A percentile compares a stretch with the other conserved stretches of the same genome.
These are phyloP conservation scores for Boloria selene DNA, from an alignment of 2,888 invertebrate species.

Conservation along the genomic window DNA sequence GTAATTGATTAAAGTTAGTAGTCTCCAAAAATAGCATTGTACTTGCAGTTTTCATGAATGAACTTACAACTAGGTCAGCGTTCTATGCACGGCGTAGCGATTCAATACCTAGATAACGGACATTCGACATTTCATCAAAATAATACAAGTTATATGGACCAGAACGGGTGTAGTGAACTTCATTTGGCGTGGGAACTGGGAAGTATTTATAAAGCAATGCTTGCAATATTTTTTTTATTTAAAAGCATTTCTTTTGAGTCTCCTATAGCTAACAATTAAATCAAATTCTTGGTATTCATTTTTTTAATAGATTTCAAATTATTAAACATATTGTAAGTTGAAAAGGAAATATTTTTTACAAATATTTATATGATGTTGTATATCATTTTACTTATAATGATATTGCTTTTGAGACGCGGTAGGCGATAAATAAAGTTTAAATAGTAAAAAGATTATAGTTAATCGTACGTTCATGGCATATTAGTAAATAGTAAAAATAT, in stretches of 20 bases:
- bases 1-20: background rate
- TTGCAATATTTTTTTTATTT: too few species aligned
- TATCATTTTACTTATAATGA: too few species aligned
- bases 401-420: too few species aligned
- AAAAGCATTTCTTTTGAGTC: too few species aligned
- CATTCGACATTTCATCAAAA: constrained; percentile 33
- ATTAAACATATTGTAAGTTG: too few species aligned
- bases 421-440: too few species aligned
- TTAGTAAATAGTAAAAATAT: background rate
- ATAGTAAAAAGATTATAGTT: background rate
- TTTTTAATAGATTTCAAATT: too few species aligned
- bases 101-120: constrained; percentile 29
- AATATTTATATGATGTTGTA: too few species aligned
- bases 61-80: constrained; percentile 53
- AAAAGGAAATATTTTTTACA: too few species aligned
- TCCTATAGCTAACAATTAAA: too few species aligned
- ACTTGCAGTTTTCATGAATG: constrained; percentile 44
- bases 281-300: too few species aligned
- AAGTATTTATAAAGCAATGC: too few species aligned
- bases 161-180: constrained; percentile 47
- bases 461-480: background rate
- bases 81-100: constrained; percentile 25
- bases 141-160: constrained; percentile 52
- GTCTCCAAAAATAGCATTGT: constrained; percentile 20
- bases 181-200: constrained; percentile 25